Evolutionary conservation across 2,797 vertebrate species (phyloP).

Genomic region (Amblyraja radiata): DNA sequence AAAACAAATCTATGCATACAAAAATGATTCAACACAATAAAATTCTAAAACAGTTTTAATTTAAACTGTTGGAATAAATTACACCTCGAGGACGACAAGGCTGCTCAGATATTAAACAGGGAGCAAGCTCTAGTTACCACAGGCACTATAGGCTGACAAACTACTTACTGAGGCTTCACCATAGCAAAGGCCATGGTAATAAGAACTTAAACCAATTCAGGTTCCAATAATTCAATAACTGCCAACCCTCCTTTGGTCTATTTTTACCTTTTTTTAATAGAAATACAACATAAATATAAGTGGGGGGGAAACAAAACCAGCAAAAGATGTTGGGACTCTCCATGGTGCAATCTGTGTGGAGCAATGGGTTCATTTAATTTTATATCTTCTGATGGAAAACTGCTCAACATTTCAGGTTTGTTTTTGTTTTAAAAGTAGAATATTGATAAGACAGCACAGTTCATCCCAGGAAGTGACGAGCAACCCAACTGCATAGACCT

Average conservation of each 20-base stretch:
- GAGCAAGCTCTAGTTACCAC: conserved; percentile 71
- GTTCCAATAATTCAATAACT: conserved; percentile 53
- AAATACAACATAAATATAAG: conserved; percentile 48
- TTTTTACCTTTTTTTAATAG: conserved; percentile 55
- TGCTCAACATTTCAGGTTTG: not conserved
- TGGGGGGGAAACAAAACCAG: conserved; percentile 30
- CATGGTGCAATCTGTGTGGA: not conserved
- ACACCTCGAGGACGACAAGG: conserved; percentile 70
- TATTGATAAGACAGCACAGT: conserved; percentile 34
- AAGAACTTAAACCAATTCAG: conserved; percentile 54
- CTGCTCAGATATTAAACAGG: conserved; percentile 66
- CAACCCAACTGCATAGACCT: conserved; percentile 23
- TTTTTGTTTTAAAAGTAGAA: conserved; percentile 25
- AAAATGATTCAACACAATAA: conserved; percentile 44
- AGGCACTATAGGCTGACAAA: conserved; percentile 84
- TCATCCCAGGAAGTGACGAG: conserved; percentile 36
- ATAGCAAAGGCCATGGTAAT: conserved; percentile 60
- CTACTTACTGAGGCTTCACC: conserved; percentile 72
- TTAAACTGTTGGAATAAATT: conserved; percentile 73
- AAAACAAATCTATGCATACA: conserved; percentile 30
- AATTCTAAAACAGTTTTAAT: conserved; percentile 71
- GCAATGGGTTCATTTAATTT: conserved; percentile 21
- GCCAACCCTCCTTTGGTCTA: conserved; percentile 84
- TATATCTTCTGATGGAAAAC: conserved; percentile 28
- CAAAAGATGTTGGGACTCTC: not conserved